phyloP scores from a whole-genome alignment of 2,797 vertebrate species.

The Microchirus variegatus region DNA sequence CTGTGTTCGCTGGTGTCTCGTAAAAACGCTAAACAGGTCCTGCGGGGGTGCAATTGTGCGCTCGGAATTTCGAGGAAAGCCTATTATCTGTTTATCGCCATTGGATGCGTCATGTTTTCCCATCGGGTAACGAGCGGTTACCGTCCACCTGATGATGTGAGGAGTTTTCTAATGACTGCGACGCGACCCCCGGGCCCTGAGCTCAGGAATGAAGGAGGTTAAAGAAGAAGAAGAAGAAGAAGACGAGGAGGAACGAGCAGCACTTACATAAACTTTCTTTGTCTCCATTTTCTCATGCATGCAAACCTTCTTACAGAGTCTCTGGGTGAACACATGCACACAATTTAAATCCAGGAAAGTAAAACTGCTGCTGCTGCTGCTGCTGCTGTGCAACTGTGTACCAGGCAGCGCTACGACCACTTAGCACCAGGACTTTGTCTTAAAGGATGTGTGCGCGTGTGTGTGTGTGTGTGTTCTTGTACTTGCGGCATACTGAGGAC shows the following conservation, averaged over 20 bases:
- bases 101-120: slow-evolving; percentile 78
- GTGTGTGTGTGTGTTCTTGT: too few species aligned
- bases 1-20: slow-evolving; percentile 62
- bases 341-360: slow-evolving; percentile 3
- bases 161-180: slow-evolving; percentile 59
- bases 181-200: slow-evolving; percentile 34
- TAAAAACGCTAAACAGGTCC: slow-evolving; percentile 73
- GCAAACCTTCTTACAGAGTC: slow-evolving; percentile 15
- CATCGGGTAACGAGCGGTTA: slow-evolving; percentile 63
- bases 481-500: too few species aligned
- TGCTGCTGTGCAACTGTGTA: slow-evolving; percentile 8
- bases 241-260: neutral
- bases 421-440: neutral
- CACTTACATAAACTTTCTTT: slow-evolving; percentile 6
- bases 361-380: slow-evolving; percentile 3
- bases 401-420: slow-evolving; percentile 7
- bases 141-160: slow-evolving; percentile 73
- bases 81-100: slow-evolving; percentile 78
- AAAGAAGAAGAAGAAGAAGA: slow-evolving; percentile 10
- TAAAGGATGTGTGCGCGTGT: too few species aligned
- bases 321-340: neutral
- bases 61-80: slow-evolving; percentile 76
- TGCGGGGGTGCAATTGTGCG: slow-evolving; percentile 63
- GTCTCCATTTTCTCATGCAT: slow-evolving; percentile 13
- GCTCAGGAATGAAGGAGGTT: slow-evolving; percentile 2